Base-by-base conservation (phyloP, 1,140 invertebrate genomes). In the Formica selysi region DNA sequence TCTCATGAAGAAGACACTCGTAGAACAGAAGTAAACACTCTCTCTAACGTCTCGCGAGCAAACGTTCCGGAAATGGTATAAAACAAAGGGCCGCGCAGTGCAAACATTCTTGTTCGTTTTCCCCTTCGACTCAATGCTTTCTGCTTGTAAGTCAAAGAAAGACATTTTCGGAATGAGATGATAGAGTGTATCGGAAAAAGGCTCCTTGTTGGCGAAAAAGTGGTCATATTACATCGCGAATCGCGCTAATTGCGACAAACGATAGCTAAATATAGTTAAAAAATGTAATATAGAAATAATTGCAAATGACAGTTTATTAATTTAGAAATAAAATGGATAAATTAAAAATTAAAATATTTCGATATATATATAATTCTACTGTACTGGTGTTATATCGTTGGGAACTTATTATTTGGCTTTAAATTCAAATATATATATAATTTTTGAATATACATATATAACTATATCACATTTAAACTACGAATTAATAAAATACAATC, bases 101-200 rank as follows among this genome's bases (percentile, higher is more conserved):
- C 48, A 85, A 85, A 85, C 73, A 85, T 76, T 78, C 81, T 22
- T 41, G 67, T 38, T 19, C 13, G 51, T 81, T 73, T 79, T 73
- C 68, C 32, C 70, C 68, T 32, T 81, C 29, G 48, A 57, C 51
- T 71, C 51, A 26, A 81, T 36, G 38, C 38, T 61, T 36, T 81
- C 54, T 73, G 8, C 38, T 61, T 11, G 67, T 29, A 22, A 73
- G 29, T 83, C 38, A n/a, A 73, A 38, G 19, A 73, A 73, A n/a
- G 44, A 36, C 29, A 19, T 74, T 29, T 74, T 29, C 5, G 13
- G 41, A 44, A 81, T 19, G 26, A 51, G 16, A 73, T 19, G 16
- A 13, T n/a, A 38, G n/a, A 38, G 19, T 38, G 26, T 44, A 44
- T 73, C 26, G 38, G 11, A 61, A 62, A 83, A 83, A 74, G 32